phyloP scores from a whole-genome alignment of 2,113 vertebrate species.

The Neolamprologus tretocephalus region DNA sequence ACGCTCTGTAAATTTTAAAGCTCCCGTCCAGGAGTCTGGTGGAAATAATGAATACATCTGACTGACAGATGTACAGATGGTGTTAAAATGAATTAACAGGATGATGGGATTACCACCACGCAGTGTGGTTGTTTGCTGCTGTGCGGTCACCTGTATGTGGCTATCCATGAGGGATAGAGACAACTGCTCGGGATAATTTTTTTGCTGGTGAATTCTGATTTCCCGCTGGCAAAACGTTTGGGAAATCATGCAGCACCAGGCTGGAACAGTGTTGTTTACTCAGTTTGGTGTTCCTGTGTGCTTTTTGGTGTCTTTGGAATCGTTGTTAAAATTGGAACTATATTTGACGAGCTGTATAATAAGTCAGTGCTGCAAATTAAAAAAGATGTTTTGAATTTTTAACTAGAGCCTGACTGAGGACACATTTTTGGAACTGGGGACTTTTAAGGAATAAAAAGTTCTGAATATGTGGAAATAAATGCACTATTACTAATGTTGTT shows the following conservation, averaged over 20 bases:
- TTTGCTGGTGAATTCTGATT: neutral
- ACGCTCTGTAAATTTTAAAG: constrained; percentile 17
- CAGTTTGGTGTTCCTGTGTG: neutral
- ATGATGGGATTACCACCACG: neutral
- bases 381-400: neutral
- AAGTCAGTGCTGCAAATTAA: neutral
- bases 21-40: constrained; percentile 48
- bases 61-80: neutral
- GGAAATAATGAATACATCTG: neutral
- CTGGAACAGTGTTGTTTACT: neutral
- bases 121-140: neutral
- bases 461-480: neutral
- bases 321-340: neutral
- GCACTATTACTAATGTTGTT: neutral
- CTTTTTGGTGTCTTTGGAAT: neutral
- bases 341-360: neutral
- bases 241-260: neutral
- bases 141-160: neutral
- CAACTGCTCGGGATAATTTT: neutral
- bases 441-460: neutral
- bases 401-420: neutral
- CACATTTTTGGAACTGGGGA: neutral
- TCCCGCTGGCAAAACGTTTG: neutral
- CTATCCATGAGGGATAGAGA: neutral
- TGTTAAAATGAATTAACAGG: neutral